Conservation (phyloP, 1,140 invertebrate genomes). For the Sesamia nonagrioides region DNA sequence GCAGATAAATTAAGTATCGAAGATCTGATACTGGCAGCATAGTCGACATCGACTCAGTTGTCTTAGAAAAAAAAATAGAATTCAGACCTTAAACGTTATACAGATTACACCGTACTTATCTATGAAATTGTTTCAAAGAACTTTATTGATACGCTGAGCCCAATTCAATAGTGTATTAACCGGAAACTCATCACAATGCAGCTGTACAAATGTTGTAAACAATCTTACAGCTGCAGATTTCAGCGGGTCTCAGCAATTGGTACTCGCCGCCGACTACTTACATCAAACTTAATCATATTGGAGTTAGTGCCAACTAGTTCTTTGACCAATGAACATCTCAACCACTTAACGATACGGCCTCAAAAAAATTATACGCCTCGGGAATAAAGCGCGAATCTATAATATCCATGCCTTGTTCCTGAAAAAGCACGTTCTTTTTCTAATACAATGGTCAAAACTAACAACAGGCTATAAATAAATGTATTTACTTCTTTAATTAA, state of each 20-base stretch:
- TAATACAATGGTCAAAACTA: not conserved
- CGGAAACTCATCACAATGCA: not conserved
- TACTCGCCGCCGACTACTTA: not conserved
- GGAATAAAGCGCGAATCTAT: not conserved
- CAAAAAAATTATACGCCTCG: not conserved
- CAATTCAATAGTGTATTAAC: not conserved
- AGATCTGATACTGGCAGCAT: too few relatives aligned
- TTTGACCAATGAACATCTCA: not conserved
- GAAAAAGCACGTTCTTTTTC: not conserved
- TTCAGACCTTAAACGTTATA: not conserved
- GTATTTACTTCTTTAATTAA: not conserved
- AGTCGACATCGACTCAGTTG: too few relatives aligned
- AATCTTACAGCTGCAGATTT: too few relatives aligned
- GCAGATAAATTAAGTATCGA: too few relatives aligned
- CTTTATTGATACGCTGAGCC: not conserved
- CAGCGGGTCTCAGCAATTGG: not conserved
- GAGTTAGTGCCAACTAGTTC: not conserved
- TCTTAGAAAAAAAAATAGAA: too few relatives aligned
- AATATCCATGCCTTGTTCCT: too few relatives aligned
- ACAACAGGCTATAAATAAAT: conserved; percentile 12
- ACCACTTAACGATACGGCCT: not conserved
- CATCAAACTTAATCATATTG: not conserved
- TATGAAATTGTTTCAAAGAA: not conserved
- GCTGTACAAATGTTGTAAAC: conserved; percentile 13
- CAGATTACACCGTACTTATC: not conserved